These are phyloP conservation scores for Steinernema hermaphroditum DNA, from an alignment of 2,888 invertebrate species.

Conservation along the genomic window DNA sequence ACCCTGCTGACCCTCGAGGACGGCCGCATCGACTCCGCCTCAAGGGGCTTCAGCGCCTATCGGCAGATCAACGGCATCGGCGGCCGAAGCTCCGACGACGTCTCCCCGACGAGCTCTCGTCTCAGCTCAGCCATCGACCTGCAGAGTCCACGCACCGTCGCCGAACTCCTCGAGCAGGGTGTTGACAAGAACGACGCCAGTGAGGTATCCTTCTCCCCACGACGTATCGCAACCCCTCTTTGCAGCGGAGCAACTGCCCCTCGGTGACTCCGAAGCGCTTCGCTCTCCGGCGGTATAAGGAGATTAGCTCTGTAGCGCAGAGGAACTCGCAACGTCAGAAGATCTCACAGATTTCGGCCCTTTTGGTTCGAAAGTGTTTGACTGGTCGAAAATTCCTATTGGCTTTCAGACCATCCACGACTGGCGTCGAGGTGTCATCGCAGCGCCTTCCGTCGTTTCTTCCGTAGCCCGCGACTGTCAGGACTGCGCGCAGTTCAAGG, in stretches of 20 bases:
- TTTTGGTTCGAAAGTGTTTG: too few relatives aligned
- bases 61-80: conserved; percentile 46
- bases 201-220: background rate
- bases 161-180: conserved; percentile 50
- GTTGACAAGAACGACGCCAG: conserved; percentile 47
- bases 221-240: background rate
- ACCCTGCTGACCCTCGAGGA: conserved; percentile 45
- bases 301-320: conserved; percentile 29
- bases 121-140: conserved; percentile 44
- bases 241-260: background rate
- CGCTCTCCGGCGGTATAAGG: conserved; percentile 35
- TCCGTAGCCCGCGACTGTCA: conserved; percentile 45
- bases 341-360: conserved; percentile 49
- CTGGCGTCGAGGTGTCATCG: conserved; percentile 43
- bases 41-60: conserved; percentile 44
- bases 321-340: conserved; percentile 45
- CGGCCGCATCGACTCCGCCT: conserved; percentile 50
- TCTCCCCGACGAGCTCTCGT: conserved; percentile 42
- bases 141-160: conserved; percentile 46
- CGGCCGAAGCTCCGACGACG: conserved; percentile 32
- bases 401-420: conserved; percentile 51
- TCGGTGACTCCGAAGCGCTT: conserved; percentile 34
- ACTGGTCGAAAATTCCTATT: too few relatives aligned
- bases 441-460: conserved; percentile 34
- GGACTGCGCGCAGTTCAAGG: conserved; percentile 48